phyloP scores from a whole-genome alignment of 2,113 vertebrate genomes.

The Petroica traversi region DNA sequence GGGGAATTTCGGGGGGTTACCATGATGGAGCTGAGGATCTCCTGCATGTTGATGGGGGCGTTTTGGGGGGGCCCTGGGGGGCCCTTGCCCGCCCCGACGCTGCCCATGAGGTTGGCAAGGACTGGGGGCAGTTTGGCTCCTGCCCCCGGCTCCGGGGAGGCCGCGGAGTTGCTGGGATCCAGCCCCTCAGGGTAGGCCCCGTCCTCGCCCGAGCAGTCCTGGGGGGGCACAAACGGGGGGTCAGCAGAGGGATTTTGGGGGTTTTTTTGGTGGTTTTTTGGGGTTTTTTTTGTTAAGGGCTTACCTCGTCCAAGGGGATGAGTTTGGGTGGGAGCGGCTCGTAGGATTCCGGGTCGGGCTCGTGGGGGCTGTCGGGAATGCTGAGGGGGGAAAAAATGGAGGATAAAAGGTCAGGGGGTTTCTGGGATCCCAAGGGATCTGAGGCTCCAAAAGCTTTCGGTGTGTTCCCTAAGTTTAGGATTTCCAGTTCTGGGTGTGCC shows the following conservation, averaged over 20 bases:
- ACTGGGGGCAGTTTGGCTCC: slow-evolving; percentile 87
- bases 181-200: slow-evolving; percentile 76
- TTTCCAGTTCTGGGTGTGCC: accelerated
- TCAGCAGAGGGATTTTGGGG: background rate
- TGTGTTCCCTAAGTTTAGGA: too few relatives aligned
- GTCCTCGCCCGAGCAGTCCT: slow-evolving; percentile 87
- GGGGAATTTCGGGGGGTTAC: background rate
- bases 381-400: background rate
- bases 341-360: background rate
- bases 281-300: too few relatives aligned
- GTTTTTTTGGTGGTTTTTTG: accelerated
- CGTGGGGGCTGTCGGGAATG: background rate
- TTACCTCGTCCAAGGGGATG: background rate
- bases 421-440: background rate
- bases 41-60: slow-evolving; percentile 87
- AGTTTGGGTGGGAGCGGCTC: background rate
- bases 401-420: background rate
- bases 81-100: slow-evolving; percentile 78
- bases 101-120: slow-evolving; percentile 89
- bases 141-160: slow-evolving; percentile 49
- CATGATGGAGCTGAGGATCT: slow-evolving; percentile 92
- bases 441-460: accelerated
- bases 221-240: background rate
- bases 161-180: slow-evolving; percentile 56
- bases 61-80: slow-evolving; percentile 76